These are phyloP conservation scores for Amphiprion ocellaris DNA, from an alignment of 2,113 vertebrate genomes.

Conservation along the genomic window DNA sequence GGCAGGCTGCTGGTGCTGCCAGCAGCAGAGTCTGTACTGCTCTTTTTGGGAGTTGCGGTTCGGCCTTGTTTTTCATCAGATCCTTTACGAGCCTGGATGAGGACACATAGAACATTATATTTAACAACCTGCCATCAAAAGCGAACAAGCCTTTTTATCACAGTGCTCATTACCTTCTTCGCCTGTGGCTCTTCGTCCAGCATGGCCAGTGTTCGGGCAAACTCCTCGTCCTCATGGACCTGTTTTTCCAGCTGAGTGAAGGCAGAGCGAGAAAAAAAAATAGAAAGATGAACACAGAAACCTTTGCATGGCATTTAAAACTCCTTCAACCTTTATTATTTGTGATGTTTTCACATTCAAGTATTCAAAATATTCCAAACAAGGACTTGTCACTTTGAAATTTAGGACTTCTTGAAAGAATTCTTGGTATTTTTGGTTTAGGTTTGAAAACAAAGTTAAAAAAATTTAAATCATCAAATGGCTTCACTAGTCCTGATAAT, in stretches of 20 bases:
- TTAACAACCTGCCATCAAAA: neutral
- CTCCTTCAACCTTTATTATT: no score
- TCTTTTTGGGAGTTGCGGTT: conserved; percentile 66
- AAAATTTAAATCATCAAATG: no score
- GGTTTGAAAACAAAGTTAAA: no score
- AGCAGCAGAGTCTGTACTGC: conserved; percentile 64
- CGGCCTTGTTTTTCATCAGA: conserved; percentile 73
- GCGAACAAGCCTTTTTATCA: neutral
- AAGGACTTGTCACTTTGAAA: no score
- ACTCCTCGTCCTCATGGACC: conserved; percentile 94
- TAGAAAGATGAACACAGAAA: neutral
- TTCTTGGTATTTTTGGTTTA: no score
- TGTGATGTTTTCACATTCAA: no score
- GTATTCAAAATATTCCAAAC: no score
- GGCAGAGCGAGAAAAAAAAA: neutral
- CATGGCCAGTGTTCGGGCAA: conserved; percentile 94
- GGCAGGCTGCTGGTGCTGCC: conserved; percentile 41
- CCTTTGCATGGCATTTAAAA: no score
- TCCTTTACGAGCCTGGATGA: conserved; percentile 85
- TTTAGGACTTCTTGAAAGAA: no score
- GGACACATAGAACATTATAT: neutral
- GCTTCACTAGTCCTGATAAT: no score
- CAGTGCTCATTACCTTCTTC: conserved; percentile 87
- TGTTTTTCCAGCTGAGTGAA: conserved; percentile 90
- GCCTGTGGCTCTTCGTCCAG: conserved; percentile 89